A percentile compares a stretch with the other conserved stretches of the same genome.
phyloP scores from a whole-genome alignment of 37 sponge, comb jelly and placozoan species.

The Petrosia ficiformis region DNA sequence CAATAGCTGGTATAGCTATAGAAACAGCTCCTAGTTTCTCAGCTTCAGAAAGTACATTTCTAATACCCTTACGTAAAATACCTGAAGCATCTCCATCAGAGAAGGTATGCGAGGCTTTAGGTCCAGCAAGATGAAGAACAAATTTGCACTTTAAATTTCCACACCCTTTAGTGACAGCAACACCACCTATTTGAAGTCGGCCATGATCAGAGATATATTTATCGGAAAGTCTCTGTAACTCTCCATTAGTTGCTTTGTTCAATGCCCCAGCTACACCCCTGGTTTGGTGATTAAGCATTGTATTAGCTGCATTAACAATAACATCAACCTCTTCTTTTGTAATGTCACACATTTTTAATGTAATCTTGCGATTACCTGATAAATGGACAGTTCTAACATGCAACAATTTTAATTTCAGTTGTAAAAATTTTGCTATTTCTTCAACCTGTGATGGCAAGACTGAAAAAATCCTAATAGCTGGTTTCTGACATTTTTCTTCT shows the following conservation, averaged over 20 bases:
- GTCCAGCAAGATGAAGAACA: constrained; percentile 55
- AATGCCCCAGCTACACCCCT: constrained; percentile 74
- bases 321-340: constrained; percentile 50
- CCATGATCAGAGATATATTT: constrained; percentile 4
- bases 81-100: background rate
- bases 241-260: constrained; percentile 27
- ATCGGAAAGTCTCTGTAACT: constrained; percentile 29
- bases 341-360: constrained; percentile 50
- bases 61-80: constrained; percentile 18
- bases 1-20: constrained; percentile 31
- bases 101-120: background rate
- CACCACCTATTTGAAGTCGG: constrained; percentile 38
- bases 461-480: background rate
- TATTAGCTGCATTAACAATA: constrained; percentile 78
- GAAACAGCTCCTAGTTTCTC: constrained; percentile 25
- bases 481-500: background rate
- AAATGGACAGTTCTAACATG: background rate
- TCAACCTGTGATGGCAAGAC: background rate
- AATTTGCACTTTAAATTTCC: constrained; percentile 43
- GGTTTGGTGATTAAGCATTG: constrained; percentile 20
- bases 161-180: background rate
- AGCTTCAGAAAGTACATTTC: constrained; percentile 15
- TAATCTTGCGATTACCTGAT: constrained; percentile 21
- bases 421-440: background rate
- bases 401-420: background rate